Evolutionary conservation across 1,140 invertebrate genomes (phyloP).

Genomic region (Macrobrachium rosenbergii): DNA sequence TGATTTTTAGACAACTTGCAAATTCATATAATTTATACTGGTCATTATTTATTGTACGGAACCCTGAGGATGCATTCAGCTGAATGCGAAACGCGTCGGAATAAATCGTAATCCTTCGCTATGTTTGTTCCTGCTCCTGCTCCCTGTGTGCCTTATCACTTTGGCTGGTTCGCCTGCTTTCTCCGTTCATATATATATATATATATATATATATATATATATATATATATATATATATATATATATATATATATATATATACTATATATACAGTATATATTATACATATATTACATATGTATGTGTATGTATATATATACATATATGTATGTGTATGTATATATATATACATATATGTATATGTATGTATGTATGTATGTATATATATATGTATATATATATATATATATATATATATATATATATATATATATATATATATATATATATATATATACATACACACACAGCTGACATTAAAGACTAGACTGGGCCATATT

Average conservation of each 20-base stretch:
- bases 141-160: too few relatives aligned
- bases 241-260: constrained; percentile 3
- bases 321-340: constrained; percentile 16
- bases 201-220: constrained; percentile 24
- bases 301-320: constrained; percentile 16
- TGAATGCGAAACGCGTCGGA: too few relatives aligned
- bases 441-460: background rate
- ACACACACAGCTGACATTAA: too few relatives aligned
- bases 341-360: background rate
- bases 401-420: background rate
- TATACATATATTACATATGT: background rate
- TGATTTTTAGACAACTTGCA: too few relatives aligned
- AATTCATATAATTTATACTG: too few relatives aligned
- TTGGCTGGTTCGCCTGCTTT: too few relatives aligned
- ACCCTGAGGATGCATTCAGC: too few relatives aligned
- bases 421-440: background rate
- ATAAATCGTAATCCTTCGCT: too few relatives aligned
- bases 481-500: too few relatives aligned
- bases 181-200: constrained; percentile 15
- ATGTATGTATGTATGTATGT: background rate
- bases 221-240: background rate
- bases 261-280: background rate
- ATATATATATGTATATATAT: background rate
- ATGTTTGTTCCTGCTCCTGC: too few relatives aligned
- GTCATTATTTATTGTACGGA: too few relatives aligned